Conservation (phyloP, 2,113 vertebrate species). For the Chlorodrepanis virens region DNA sequence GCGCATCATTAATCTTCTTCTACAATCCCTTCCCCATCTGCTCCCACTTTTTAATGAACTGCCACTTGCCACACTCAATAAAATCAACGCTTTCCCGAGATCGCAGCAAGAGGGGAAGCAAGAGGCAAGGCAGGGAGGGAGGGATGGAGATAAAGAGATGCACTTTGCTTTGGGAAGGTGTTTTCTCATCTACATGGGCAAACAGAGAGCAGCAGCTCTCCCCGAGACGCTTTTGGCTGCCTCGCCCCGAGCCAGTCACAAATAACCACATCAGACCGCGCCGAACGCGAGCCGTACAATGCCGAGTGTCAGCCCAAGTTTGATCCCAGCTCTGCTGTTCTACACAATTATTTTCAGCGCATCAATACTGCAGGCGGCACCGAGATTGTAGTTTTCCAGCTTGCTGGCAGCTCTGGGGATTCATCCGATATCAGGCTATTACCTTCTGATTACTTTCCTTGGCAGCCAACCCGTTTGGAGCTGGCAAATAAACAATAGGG, state of each 20-base stretch:
- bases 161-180: neutral
- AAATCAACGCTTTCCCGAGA: slow-evolving; percentile 64
- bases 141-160: neutral
- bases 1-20: slow-evolving; percentile 79
- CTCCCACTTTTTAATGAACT: slow-evolving; percentile 80
- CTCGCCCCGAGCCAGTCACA: slow-evolving; percentile 48
- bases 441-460: slow-evolving; percentile 70
- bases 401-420: slow-evolving; percentile 63
- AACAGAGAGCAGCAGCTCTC: neutral
- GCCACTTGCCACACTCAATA: slow-evolving; percentile 79
- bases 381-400: slow-evolving; percentile 47
- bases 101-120: neutral
- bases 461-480: slow-evolving; percentile 58
- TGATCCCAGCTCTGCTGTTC: slow-evolving; percentile 47
- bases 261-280: slow-evolving; percentile 40
- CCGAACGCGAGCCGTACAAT: neutral
- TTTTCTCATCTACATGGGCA: neutral
- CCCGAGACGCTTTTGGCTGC: neutral
- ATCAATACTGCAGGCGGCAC: slow-evolving; percentile 30
- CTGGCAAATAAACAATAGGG: slow-evolving; percentile 62
- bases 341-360: slow-evolving; percentile 53
- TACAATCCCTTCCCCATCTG: slow-evolving; percentile 77
- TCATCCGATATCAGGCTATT: slow-evolving; percentile 64
- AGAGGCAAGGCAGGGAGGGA: neutral
- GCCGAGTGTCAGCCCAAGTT: slow-evolving; percentile 16